Percentiles rank a stretch among this genome's conserved stretches.
Conservation (phyloP, 1,140 invertebrate genomes). For the Homalodisca vitripennis region DNA sequence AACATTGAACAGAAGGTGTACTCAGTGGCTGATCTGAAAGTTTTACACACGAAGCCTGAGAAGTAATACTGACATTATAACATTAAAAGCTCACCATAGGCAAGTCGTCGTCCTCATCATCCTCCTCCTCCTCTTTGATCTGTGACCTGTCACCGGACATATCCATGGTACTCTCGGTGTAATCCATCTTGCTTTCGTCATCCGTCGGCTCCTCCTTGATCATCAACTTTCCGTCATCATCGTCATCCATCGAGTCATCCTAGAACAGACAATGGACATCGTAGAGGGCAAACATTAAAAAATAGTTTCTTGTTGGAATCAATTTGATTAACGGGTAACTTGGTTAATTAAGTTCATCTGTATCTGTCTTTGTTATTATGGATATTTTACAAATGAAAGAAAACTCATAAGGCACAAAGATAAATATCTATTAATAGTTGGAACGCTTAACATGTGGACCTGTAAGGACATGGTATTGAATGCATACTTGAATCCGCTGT, state of each 20-base stretch:
- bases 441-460: no score
- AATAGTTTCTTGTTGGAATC: not conserved
- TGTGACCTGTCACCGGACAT: slow-evolving; percentile 6
- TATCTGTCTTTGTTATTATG: no score
- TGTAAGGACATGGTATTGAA: no score
- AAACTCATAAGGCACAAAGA: no score
- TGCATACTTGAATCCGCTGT: no score
- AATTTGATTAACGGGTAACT: not conserved
- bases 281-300: not conserved
- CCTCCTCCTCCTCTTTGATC: slow-evolving; percentile 50
- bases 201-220: slow-evolving; percentile 24
- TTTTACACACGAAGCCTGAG: no score
- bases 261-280: slow-evolving; percentile 38
- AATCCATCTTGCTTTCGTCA: slow-evolving; percentile 24
- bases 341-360: not conserved
- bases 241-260: slow-evolving; percentile 50
- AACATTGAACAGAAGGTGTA: no score
- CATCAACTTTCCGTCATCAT: slow-evolving; percentile 39
- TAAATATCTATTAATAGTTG: no score
- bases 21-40: no score
- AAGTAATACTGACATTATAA: no score
- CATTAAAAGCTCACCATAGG: slow-evolving; percentile 70
- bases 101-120: slow-evolving; percentile 61
- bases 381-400: no score
- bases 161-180: slow-evolving; percentile 24